Percentiles rank a stretch among this genome's conserved stretches.
These are phyloP conservation scores for Heterochromis multidens DNA, from an alignment of 2,113 vertebrate genomes.

Conservation along the genomic window DNA sequence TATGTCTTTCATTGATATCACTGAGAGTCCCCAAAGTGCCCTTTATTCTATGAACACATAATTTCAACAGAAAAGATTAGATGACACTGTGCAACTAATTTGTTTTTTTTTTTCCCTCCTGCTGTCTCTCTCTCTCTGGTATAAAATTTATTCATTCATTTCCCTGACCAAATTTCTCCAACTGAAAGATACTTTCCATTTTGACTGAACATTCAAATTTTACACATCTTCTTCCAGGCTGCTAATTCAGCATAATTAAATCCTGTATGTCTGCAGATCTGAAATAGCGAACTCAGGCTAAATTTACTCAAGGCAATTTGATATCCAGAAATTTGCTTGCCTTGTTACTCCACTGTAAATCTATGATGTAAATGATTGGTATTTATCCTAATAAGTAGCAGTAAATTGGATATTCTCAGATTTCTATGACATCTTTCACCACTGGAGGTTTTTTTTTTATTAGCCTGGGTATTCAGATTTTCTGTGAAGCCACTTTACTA, in stretches of 20 bases:
- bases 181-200: slow-evolving; percentile 12
- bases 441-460: background rate
- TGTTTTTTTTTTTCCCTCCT: background rate
- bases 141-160: slow-evolving; percentile 10
- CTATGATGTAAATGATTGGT: background rate
- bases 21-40: background rate
- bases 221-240: slow-evolving; percentile 8
- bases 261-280: slow-evolving; percentile 27
- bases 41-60: slow-evolving; percentile 14
- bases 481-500: background rate
- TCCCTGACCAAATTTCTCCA: background rate
- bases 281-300: background rate
- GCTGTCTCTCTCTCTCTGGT: background rate
- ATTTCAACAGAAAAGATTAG: slow-evolving; percentile 20
- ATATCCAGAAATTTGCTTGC: slow-evolving; percentile 4
- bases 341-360: background rate
- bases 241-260: slow-evolving; percentile 45
- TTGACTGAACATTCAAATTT: slow-evolving; percentile 33
- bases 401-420: background rate
- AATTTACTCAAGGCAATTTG: slow-evolving; percentile 12
- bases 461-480: background rate
- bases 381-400: background rate
- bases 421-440: background rate
- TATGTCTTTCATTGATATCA: background rate
- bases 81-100: background rate